Percentiles rank a stretch among this genome's conserved stretches.
phyloP scores from a whole-genome alignment of 2,113 vertebrate genomes.

The Aegotheles bennettii region DNA sequence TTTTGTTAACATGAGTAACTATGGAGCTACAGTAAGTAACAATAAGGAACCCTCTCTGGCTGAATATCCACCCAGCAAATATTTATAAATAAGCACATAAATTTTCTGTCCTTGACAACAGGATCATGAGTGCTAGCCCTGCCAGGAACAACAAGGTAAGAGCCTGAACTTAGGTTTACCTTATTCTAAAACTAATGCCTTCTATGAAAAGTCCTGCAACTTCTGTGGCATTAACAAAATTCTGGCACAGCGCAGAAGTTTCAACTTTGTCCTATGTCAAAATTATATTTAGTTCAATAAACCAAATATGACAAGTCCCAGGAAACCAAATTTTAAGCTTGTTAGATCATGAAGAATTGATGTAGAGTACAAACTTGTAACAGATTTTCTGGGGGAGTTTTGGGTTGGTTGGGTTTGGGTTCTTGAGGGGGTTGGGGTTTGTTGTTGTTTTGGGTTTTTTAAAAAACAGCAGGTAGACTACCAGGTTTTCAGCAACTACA shows the following conservation, averaged over 20 bases:
- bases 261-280: neutral
- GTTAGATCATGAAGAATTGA: too few relatives aligned
- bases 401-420: neutral
- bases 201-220: neutral
- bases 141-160: neutral
- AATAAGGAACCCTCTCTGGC: neutral
- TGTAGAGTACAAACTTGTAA: neutral
- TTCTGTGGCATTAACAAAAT: neutral
- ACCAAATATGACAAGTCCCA: neutral
- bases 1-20: neutral
- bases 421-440: neutral
- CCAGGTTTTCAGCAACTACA: neutral
- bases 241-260: neutral
- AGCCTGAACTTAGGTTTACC: neutral
- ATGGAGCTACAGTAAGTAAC: neutral
- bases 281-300: neutral
- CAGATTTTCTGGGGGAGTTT: rapidly evolving
- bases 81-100: neutral
- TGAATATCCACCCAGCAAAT: neutral
- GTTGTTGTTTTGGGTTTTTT: neutral
- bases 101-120: neutral
- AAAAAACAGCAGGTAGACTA: neutral
- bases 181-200: neutral
- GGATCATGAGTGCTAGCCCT: neutral
- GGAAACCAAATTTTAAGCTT: neutral